Evolutionary conservation across 1,140 invertebrate species (phyloP).

Genomic region (Kradibia gibbosae): DNA sequence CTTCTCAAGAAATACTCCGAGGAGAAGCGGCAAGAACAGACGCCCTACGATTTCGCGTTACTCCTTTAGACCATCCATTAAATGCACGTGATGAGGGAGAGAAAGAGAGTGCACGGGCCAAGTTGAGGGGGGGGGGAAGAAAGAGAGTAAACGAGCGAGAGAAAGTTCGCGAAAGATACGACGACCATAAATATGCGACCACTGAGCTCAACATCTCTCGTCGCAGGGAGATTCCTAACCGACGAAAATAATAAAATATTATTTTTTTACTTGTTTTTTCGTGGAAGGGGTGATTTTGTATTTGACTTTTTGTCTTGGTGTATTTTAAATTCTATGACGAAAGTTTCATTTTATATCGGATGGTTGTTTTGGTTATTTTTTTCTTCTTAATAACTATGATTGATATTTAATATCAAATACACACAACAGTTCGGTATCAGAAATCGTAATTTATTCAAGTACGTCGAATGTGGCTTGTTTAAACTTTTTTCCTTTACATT

Average conservation of each 20-base stretch:
- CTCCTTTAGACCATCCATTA: constrained; percentile 67
- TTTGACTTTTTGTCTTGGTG: constrained; percentile 7
- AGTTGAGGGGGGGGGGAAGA: constrained; percentile 1
- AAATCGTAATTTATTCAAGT: background rate
- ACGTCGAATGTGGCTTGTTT: too few relatives aligned
- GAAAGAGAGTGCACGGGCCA: constrained; percentile 24
- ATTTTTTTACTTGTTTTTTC: constrained; percentile 44
- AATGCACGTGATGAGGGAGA: constrained; percentile 54
- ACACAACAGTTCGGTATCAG: background rate
- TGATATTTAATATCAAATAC: background rate
- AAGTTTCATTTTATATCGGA: too few relatives aligned
- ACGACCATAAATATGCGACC: constrained; percentile 71
- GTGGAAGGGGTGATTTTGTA: constrained; percentile 2
- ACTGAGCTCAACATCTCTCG: constrained; percentile 64
- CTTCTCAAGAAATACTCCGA: constrained; percentile 51
- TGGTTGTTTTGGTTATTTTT: background rate
- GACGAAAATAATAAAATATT: constrained; percentile 59
- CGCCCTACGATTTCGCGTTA: constrained; percentile 61
- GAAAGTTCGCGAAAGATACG: constrained; percentile 61
- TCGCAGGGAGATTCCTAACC: constrained; percentile 63
- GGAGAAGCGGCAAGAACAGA: constrained; percentile 68
- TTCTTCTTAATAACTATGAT: background rate
- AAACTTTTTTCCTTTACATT: too few relatives aligned
- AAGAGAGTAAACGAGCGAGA: background rate
- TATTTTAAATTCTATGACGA: background rate